These are phyloP conservation scores for Xiphophorus birchmanni DNA, from an alignment of 2,797 vertebrate species.

Conservation along the genomic window DNA sequence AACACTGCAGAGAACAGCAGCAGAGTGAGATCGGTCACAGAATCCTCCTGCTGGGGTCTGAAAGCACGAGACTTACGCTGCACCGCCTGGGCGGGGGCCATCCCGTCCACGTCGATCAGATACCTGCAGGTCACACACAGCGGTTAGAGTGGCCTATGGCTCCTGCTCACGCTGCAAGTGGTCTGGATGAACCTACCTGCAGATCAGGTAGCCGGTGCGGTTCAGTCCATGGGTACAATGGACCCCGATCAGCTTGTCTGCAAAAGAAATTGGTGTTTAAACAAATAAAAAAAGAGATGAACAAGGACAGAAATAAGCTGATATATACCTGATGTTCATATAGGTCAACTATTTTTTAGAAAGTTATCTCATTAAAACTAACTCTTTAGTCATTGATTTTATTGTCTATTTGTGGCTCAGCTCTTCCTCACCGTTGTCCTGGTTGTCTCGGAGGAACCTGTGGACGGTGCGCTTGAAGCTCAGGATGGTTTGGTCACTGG, in stretches of 20 bases:
- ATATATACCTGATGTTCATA: neutral
- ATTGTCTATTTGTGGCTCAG: neutral
- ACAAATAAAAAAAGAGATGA: neutral
- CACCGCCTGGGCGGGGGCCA: conserved; percentile 70
- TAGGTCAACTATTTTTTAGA: neutral
- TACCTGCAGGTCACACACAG: conserved; percentile 67
- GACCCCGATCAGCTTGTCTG: conserved; percentile 93
- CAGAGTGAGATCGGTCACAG: neutral
- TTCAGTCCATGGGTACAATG: conserved; percentile 96
- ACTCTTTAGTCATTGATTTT: too few species aligned
- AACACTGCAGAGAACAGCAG: conserved; percentile 71
- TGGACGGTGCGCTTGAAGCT: conserved; percentile 76
- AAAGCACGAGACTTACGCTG: conserved; percentile 55
- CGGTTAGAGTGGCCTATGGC: neutral
- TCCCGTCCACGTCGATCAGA: conserved; percentile 80
- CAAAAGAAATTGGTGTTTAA: neutral
- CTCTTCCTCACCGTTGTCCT: conserved; percentile 72
- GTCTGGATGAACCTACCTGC: conserved; percentile 78
- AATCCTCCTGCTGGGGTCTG: neutral
- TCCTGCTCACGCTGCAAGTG: rapidly evolving
- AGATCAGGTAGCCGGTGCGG: conserved; percentile 93
- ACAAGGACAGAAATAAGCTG: neutral
- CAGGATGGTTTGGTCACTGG: conserved; percentile 70
- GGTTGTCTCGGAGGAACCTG: conserved; percentile 73
- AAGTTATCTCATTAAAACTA: too few species aligned